Evolutionary conservation across 2,888 invertebrate genomes (phyloP).

Genomic region (Cylloceria caligata): DNA sequence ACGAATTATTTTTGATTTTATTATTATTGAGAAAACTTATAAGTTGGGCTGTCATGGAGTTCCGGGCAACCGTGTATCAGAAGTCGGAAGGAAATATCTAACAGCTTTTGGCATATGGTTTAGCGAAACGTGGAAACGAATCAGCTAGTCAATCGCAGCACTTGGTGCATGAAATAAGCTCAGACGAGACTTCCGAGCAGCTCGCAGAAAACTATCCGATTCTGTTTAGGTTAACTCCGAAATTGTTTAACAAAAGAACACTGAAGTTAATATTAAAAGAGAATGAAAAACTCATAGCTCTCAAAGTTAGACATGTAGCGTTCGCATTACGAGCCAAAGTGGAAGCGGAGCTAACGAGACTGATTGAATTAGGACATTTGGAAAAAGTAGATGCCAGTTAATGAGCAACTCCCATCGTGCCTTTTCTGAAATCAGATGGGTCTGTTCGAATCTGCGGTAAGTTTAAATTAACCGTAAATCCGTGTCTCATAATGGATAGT

Average conservation of each 20-base stretch:
- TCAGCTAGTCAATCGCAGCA: background rate
- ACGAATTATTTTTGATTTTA: background rate
- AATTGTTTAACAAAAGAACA: slow-evolving; percentile 7
- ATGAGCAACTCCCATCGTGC: slow-evolving; percentile 78
- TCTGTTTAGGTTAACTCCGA: slow-evolving; percentile 6
- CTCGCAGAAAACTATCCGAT: slow-evolving; percentile 10
- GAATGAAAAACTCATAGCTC: background rate
- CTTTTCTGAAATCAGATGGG: no score
- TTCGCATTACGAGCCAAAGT: slow-evolving; percentile 25
- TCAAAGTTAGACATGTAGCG: slow-evolving; percentile 16
- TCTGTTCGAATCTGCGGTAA: slow-evolving; percentile 66
- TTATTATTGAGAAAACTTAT: background rate
- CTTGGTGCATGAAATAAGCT: background rate
- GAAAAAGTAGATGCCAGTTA: slow-evolving; percentile 69
- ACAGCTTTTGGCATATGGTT: slow-evolving; percentile 58
- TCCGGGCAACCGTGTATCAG: background rate
- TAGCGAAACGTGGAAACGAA: background rate
- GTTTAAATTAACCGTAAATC: slow-evolving; percentile 78
- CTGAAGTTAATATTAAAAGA: slow-evolving; percentile 23
- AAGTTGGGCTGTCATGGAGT: background rate
- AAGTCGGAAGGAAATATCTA: slow-evolving; percentile 63
- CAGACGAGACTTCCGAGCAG: background rate
- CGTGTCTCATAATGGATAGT: slow-evolving; percentile 70
- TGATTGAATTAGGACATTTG: slow-evolving; percentile 67
- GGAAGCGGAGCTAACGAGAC: slow-evolving; percentile 32